Percentiles rank a stretch among this genome's conserved stretches.
Evolutionary conservation across 2,113 vertebrate species (phyloP).

Genomic region (Atractosteus spatula): DNA sequence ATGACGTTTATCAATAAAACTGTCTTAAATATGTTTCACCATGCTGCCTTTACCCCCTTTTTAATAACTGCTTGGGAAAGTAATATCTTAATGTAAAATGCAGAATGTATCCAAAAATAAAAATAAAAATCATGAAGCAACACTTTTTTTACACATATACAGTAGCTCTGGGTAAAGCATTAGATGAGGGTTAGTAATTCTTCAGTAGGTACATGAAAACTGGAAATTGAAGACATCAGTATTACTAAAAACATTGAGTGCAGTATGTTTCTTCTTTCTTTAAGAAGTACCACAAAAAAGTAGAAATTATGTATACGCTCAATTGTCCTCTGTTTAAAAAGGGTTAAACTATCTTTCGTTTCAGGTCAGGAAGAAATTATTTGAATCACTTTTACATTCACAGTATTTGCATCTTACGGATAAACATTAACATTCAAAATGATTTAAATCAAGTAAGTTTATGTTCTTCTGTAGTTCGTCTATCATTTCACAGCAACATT

Average conservation of each 20-base stretch:
- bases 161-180: not conserved
- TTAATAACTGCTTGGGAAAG: too few species aligned
- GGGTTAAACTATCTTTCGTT: constrained; percentile 18
- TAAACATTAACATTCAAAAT: constrained; percentile 78
- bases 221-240: not conserved
- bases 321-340: constrained; percentile 30
- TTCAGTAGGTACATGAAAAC: not conserved
- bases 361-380: constrained; percentile 37
- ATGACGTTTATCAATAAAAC: too few species aligned
- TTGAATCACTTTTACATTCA: constrained; percentile 52
- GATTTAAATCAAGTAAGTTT: constrained; percentile 68
- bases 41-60: too few species aligned
- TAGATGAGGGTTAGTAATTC: not conserved
- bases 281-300: constrained; percentile 16
- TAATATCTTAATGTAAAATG: too few species aligned
- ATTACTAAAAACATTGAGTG: not conserved
- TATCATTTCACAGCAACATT: constrained; percentile 50
- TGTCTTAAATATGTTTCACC: too few species aligned
- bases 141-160: not conserved
- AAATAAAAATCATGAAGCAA: too few species aligned
- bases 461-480: constrained; percentile 59
- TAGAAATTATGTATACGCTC: constrained; percentile 47
- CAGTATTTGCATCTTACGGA: constrained; percentile 64
- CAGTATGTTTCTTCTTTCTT: not conserved
- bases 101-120: too few species aligned